phyloP scores from a whole-genome alignment of 37 sponge, comb jelly and placozoan genomes.

The Chondrilla cf. caribensis region DNA sequence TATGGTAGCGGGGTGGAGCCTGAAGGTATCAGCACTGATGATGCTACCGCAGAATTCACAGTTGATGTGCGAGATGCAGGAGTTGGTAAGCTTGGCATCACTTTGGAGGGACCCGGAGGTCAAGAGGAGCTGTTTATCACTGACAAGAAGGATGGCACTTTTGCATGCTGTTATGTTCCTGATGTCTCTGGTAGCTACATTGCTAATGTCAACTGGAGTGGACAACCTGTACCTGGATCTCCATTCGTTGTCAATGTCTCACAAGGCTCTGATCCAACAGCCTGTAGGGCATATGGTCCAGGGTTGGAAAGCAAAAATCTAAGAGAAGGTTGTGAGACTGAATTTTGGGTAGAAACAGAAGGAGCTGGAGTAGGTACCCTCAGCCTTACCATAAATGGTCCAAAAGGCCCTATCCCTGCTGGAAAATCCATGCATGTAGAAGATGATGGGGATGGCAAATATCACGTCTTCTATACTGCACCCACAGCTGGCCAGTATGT shows the following conservation, averaged over 20 bases:
- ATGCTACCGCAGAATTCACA: constrained; percentile 15
- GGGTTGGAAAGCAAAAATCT: constrained; percentile 72
- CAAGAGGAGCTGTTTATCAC: background rate
- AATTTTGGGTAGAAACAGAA: constrained; percentile 83
- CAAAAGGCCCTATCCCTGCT: constrained; percentile 61
- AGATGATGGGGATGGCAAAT: constrained; percentile 56
- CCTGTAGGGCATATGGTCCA: constrained; percentile 77
- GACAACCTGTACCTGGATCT: constrained; percentile 25
- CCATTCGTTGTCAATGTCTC: constrained; percentile 31
- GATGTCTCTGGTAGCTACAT: background rate
- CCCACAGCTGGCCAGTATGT: constrained; percentile 52
- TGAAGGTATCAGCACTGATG: constrained; percentile 29
- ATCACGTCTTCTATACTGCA: constrained; percentile 68
- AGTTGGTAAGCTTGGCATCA: background rate
- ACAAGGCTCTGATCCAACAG: constrained; percentile 36
- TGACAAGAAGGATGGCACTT: background rate
- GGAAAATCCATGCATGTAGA: constrained; percentile 30
- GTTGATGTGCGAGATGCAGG: constrained; percentile 30
- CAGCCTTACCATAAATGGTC: constrained; percentile 65
- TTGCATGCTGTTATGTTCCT: constrained; percentile 7
- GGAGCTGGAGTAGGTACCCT: constrained; percentile 93
- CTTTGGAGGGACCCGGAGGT: background rate
- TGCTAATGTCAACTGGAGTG: constrained; percentile 14
- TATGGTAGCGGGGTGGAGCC: constrained; percentile 49
- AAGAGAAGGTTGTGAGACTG: constrained; percentile 63